Percentiles rank a stretch among this genome's conserved stretches.
These are phyloP conservation scores for Percopsis omiscomaycus DNA, from an alignment of 2,797 vertebrate genomes.

Conservation along the genomic window DNA sequence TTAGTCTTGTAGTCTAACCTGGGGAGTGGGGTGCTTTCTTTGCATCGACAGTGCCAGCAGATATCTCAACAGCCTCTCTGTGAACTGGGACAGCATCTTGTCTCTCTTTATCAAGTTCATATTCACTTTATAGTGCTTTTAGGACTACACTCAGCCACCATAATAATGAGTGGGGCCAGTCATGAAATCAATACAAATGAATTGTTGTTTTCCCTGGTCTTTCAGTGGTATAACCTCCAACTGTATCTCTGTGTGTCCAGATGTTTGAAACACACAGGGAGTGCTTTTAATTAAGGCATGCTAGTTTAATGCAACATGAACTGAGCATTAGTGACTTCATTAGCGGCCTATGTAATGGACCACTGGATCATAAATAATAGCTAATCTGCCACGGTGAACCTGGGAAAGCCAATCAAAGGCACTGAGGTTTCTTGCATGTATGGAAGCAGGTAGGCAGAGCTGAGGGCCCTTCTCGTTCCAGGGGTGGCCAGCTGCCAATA, in stretches of 20 bases:
- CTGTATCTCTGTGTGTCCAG: conserved; percentile 10
- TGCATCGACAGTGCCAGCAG: too few relatives aligned
- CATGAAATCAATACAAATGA: conserved; percentile 57
- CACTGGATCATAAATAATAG: conserved; percentile 67
- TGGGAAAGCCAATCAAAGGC: conserved; percentile 67
- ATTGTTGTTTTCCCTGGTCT: conserved; percentile 27
- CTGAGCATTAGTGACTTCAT: conserved; percentile 39
- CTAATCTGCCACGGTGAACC: conserved; percentile 57
- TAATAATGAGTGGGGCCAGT: conserved; percentile 19
- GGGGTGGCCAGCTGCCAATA: conserved; percentile 38
- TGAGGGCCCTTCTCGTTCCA: background rate
- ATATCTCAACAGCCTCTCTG: too few relatives aligned
- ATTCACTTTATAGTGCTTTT: background rate
- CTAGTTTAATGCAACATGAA: conserved; percentile 52
- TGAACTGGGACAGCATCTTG: conserved; percentile 3
- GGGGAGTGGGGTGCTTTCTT: too few relatives aligned
- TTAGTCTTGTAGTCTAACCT: too few relatives aligned
- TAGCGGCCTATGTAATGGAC: conserved; percentile 53
- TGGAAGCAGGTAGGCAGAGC: conserved; percentile 3
- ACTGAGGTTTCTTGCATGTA: conserved; percentile 38
- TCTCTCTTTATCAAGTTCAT: conserved; percentile 22
- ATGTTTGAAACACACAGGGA: conserved; percentile 24
- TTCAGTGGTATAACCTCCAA: conserved; percentile 15
- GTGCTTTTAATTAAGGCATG: conserved; percentile 65
- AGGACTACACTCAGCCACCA: too few relatives aligned